Evolutionary conservation across 2,888 invertebrate genomes (phyloP), one percentile per base, ranked within the genome.

Genomic region (Gastracanthus pulcherrimus): DNA sequence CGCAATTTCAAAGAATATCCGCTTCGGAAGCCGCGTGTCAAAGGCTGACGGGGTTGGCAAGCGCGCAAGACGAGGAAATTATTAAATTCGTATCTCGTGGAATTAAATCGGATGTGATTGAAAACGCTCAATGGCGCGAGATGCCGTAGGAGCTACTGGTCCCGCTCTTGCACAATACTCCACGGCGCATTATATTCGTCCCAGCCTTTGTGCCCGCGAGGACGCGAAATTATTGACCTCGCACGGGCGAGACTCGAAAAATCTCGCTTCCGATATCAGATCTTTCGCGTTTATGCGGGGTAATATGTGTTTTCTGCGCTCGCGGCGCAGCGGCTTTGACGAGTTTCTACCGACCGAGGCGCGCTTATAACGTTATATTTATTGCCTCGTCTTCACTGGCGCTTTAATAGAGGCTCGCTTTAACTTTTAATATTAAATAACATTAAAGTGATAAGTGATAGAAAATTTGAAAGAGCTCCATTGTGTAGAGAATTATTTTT

Each of bases 81-180:
- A 81, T 78, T 77, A 64, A 78, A 78, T 81, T 81, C 74, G 29
- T 74, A 75, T 78, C 64, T 74, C 69, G 23, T 26, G 55, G 60
- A 81, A 76, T 77, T 72, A 78, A 78, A 81, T 81, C 81, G 62
- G 74, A 74, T 41, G 62, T 51, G 55, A 71, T 72, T 76, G 81
- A 81, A 81, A 81, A 76, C 11, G 69, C 62, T 74, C 67, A 36
- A 69, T 36, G 67, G 36, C 38, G 13, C n/a, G n/a, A n/a, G n/a
- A n/a, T n/a, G n/a, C n/a, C n/a, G n/a, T n/a, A 19, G n/a, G 5
- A 11, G 1, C 9, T 16, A 60, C n/a, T n/a, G n/a, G n/a, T n/a
- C n/a, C n/a, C n/a, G n/a, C n/a, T n/a, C n/a, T n/a, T n/a, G n/a
- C n/a, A n/a, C n/a, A n/a, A 31, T 60, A 60, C 29, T 26, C 34